Percentiles rank a stretch among this genome's conserved stretches.
Conservation (phyloP, 2,797 vertebrate species). For the Lagorchestes hirsutus region DNA sequence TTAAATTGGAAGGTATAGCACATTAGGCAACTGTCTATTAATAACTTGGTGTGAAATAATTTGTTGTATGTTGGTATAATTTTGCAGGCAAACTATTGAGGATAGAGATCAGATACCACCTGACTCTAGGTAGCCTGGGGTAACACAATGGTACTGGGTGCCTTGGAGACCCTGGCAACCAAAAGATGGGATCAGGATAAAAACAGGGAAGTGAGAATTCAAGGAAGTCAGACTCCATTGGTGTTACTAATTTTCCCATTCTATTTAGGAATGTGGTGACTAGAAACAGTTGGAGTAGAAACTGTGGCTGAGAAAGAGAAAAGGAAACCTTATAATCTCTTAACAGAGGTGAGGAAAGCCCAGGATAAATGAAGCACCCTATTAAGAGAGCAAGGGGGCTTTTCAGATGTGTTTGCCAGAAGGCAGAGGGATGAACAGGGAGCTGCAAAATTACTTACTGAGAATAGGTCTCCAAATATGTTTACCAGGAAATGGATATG, state of each 20-base stretch:
- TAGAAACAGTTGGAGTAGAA: background rate
- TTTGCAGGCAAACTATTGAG: background rate
- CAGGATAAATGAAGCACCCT: background rate
- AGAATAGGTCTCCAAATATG: background rate
- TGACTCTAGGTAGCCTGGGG: background rate
- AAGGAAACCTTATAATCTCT: background rate
- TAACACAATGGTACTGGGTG: background rate
- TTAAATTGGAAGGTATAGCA: background rate
- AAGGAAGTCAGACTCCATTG: background rate
- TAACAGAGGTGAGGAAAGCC: background rate
- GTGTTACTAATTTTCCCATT: background rate
- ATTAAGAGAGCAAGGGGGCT: background rate
- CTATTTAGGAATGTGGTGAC: background rate
- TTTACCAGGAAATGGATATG: background rate
- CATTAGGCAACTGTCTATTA: background rate
- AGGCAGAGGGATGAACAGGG: background rate
- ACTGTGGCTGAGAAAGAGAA: background rate
- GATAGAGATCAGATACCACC: background rate
- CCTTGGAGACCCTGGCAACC: background rate
- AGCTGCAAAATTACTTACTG: background rate
- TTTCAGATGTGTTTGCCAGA: background rate
- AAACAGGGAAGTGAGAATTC: background rate
- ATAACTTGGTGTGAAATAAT: background rate
- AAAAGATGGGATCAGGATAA: background rate
- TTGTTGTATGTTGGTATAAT: background rate